Percentiles rank a stretch among this genome's conserved stretches.
These are phyloP conservation scores for Rhinolophus sinicus DNA, from an alignment of 2,113 vertebrate species.

Conservation along the genomic window DNA sequence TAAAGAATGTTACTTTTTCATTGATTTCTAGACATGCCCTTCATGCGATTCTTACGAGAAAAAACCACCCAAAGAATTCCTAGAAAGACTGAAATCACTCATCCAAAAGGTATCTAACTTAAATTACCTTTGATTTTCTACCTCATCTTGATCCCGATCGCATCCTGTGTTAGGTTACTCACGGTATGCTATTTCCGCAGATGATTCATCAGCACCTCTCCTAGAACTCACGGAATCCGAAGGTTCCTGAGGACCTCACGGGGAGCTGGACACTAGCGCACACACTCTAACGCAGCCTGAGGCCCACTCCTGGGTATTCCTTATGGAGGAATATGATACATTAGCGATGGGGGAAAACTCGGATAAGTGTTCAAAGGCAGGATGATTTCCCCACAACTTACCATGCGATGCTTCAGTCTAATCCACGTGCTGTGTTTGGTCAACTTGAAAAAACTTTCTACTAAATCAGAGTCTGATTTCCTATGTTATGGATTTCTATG, in stretches of 20 bases:
- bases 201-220: constrained; percentile 64
- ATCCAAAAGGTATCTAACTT: constrained; percentile 81
- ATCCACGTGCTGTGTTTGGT: background rate
- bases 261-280: constrained; percentile 81
- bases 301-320: constrained; percentile 51
- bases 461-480: background rate
- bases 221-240: background rate
- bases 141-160: background rate
- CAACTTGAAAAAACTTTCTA: background rate
- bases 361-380: background rate
- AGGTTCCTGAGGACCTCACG: constrained; percentile 65
- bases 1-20: constrained; percentile 35
- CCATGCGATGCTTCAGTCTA: background rate
- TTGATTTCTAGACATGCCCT: constrained; percentile 79
- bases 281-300: constrained; percentile 64
- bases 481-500: background rate
- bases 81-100: constrained; percentile 79
- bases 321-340: background rate
- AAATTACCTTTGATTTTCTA: background rate
- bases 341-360: constrained; percentile 43
- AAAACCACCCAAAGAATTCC: constrained; percentile 75
- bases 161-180: background rate
- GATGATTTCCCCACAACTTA: background rate
- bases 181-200: constrained; percentile 78
- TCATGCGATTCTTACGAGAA: constrained; percentile 81